These are phyloP conservation scores for Agelas oroides DNA, from an alignment of 37 sponge, comb jelly and placozoan genomes.

Conservation along the genomic window DNA sequence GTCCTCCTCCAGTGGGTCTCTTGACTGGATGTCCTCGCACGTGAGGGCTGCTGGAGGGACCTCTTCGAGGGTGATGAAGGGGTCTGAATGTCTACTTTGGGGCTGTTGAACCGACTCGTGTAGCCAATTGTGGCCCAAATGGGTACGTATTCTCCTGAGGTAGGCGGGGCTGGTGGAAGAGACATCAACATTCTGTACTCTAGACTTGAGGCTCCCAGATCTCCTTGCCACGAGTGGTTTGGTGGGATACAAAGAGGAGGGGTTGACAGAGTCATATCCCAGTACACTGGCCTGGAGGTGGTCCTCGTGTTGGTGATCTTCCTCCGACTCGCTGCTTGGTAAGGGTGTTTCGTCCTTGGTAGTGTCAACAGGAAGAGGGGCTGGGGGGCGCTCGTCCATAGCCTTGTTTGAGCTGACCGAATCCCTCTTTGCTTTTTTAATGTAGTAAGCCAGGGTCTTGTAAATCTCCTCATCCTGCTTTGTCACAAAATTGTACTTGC, in stretches of 20 bases:
- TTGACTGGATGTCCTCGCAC: neutral
- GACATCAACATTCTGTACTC: too few species aligned
- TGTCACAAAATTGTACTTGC: constrained; percentile 63
- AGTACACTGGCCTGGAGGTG: neutral
- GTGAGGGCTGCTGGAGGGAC: neutral
- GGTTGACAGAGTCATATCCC: too few species aligned
- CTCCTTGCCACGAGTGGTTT: too few species aligned
- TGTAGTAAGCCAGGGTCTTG: constrained; percentile 33
- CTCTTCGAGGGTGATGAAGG: neutral
- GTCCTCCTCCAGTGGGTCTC: constrained; percentile 6
- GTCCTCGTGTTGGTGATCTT: neutral
- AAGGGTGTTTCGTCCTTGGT: neutral
- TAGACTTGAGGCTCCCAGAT: too few species aligned
- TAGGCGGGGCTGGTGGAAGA: too few species aligned
- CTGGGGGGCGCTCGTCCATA: constrained; percentile 19
- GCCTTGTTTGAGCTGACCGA: neutral
- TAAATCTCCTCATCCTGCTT: constrained; percentile 56
- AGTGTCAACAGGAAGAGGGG: constrained; percentile 26
- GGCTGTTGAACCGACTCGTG: too few species aligned
- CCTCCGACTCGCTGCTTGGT: neutral
- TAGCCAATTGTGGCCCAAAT: too few species aligned
- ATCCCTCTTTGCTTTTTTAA: neutral
- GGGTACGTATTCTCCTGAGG: too few species aligned
- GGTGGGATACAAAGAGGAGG: too few species aligned
- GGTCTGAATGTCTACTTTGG: too few species aligned